Conservation (phyloP, 23 tunicate species). For the Halocynthia aurantium region DNA sequence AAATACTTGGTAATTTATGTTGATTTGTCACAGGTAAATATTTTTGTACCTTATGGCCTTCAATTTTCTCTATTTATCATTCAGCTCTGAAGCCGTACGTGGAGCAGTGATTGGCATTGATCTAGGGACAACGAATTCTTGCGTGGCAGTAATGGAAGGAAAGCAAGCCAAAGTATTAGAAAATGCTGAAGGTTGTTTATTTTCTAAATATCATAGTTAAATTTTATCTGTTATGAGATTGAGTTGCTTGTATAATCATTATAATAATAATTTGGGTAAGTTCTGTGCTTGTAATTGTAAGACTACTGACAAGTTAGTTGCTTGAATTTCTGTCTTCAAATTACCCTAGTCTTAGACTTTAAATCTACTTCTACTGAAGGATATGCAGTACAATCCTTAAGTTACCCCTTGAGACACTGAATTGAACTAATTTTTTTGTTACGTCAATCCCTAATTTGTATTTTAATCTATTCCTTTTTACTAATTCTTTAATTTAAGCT, state of each 20-base stretch:
- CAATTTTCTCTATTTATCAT: not conserved
- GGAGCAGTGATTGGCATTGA: slow-evolving; percentile 96
- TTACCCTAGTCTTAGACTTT: too few relatives aligned
- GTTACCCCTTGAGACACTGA: not conserved
- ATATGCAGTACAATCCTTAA: not conserved
- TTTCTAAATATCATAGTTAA: not conserved
- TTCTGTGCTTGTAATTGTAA: too few relatives aligned
- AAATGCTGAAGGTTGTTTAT: slow-evolving; percentile 65
- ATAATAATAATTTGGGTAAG: too few relatives aligned
- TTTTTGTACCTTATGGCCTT: too few relatives aligned
- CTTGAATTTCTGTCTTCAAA: too few relatives aligned
- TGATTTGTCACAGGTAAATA: too few relatives aligned
- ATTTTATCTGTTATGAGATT: not conserved
- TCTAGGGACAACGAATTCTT: slow-evolving; percentile 95
- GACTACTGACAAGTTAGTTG: too few relatives aligned
- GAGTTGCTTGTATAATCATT: too few relatives aligned
- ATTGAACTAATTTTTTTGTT: not conserved
- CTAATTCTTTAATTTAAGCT: not conserved
- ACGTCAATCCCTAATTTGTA: not conserved
- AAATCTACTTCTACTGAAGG: not conserved
- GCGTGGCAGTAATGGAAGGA: slow-evolving; percentile 99
- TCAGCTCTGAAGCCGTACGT: slow-evolving; percentile 62
- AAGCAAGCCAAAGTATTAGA: slow-evolving; percentile 92
- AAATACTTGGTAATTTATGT: too few relatives aligned
- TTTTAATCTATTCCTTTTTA: not conserved